A percentile compares a stretch with the other conserved stretches of the same genome.
Evolutionary conservation across 2,888 invertebrate species (phyloP).

Genomic region (Papilio elwesi): DNA sequence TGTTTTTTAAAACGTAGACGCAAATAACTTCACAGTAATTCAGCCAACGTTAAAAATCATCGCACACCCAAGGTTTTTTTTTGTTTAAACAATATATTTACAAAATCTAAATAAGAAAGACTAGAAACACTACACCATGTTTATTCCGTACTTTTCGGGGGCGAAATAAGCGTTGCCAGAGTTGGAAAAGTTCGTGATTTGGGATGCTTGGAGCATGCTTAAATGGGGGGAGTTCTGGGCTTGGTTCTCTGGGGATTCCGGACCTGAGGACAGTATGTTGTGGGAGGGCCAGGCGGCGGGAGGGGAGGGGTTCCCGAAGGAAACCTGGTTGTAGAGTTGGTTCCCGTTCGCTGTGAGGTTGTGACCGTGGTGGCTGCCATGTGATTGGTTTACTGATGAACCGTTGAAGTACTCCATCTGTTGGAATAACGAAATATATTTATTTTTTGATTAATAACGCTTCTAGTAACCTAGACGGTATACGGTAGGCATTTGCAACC

Average conservation of each 20-base stretch:
- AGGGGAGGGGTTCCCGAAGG: conserved; percentile 79
- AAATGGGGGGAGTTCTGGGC: conserved; percentile 75
- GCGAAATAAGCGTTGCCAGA: conserved; percentile 80
- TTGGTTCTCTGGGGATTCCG: conserved; percentile 78
- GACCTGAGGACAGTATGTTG: conserved; percentile 75
- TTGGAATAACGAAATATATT: conserved; percentile 42
- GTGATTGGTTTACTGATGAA: conserved; percentile 74
- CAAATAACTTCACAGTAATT: conserved; percentile 25
- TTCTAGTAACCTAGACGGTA: conserved; percentile 7
- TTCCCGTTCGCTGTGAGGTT: conserved; percentile 76
- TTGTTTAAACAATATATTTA: conserved; percentile 46
- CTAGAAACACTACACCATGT: conserved; percentile 82
- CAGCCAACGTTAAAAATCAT: conserved; percentile 44
- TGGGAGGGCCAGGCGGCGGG: conserved; percentile 78
- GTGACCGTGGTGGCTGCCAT: conserved; percentile 75
- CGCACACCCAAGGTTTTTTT: conserved; percentile 42
- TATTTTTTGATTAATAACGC: background rate
- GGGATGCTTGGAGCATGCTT: conserved; percentile 80
- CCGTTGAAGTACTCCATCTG: conserved; percentile 84
- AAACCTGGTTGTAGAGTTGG: conserved; percentile 81
- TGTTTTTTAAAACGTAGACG: conserved; percentile 20
- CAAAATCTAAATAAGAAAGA: conserved; percentile 50
- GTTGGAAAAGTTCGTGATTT: conserved; percentile 82
- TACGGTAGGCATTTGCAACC: too few species aligned
- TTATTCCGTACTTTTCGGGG: conserved; percentile 81